These are phyloP conservation scores for Aldabrachelys gigantea DNA, from an alignment of 2,113 vertebrate species.

Conservation along the genomic window DNA sequence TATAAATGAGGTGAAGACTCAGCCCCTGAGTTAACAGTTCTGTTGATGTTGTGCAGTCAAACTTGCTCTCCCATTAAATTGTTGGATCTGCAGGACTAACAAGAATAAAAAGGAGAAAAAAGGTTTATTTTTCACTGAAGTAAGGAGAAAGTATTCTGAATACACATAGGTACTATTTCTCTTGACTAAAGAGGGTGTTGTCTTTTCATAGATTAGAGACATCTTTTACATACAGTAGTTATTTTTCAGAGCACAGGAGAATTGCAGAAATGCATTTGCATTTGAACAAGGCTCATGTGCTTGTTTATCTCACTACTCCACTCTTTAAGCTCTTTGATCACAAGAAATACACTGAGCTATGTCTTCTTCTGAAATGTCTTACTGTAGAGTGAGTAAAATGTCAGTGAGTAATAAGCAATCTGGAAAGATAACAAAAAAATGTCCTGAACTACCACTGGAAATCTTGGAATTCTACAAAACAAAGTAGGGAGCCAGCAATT, in stretches of 20 bases:
- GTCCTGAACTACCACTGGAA: background rate
- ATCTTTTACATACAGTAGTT: background rate
- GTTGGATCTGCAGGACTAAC: background rate
- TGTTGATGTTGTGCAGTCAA: accelerated
- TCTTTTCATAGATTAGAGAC: background rate
- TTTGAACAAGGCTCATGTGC: background rate
- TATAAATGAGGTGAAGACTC: background rate
- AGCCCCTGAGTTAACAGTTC: background rate
- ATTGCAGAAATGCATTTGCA: background rate
- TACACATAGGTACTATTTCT: background rate
- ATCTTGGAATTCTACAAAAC: background rate
- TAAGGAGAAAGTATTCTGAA: background rate
- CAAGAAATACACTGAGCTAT: background rate
- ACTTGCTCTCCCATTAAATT: background rate
- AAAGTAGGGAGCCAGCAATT: background rate
- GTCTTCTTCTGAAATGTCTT: background rate
- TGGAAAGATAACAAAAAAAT: constrained; percentile 19
- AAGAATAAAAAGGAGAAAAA: background rate
- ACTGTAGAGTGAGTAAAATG: background rate
- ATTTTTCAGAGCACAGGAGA: background rate
- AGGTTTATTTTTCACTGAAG: background rate
- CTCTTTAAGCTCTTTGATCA: background rate
- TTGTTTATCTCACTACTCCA: background rate
- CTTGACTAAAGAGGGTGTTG: background rate
- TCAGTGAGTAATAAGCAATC: background rate